Evolutionary conservation across 2,888 invertebrate species (phyloP), one percentile per base, ranked within the genome.

Genomic region (Taphrorychus bicolor): DNA sequence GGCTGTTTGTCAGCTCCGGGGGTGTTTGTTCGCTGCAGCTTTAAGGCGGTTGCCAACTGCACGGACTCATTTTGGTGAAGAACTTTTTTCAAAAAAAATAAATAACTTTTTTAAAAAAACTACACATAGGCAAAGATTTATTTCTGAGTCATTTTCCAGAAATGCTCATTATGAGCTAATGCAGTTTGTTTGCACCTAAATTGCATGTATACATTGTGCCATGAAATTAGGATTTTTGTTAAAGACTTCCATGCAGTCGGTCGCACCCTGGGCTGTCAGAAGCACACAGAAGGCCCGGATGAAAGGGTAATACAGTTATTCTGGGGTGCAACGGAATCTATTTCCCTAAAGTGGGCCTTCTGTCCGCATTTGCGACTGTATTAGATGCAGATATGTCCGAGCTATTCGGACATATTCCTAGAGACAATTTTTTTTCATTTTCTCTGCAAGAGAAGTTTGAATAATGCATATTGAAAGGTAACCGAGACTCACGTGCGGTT

Each of bases 241-340:
- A 7, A 0, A 16, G 22, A 17, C 9, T 22, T 23, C 18, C 53
- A 22, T 65, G 65, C 41, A 32, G 19, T 58, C 7, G 5, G 53
- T 61, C 48, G 32, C 19, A n/a, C 21, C 42, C 21, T n/a, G 16
- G 16, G 17, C 63, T 62, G 62, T 63, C 68, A 68, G 59, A 45
- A 49, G 41, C 56, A 63, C 45, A 56, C 40, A 48, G 21, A 54
- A 41, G 40, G 49, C 53, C 56, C 59, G 49, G 63, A 59, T 68
- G 68, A 68, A 68, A 68, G 63, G 63, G 59, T 68, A 68, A 68
- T 63, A 59, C 63, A 41, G 68, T 68, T 68, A 68, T 63, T 42
- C 54, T 59, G 18, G 54, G 53, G 32, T 59, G 63, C 59, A 68
- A 5, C 54, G 58, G 59, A 68, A 57, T 62, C 48, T 63, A 68